A percentile compares a stretch with the other conserved stretches of the same genome.
These are phyloP conservation scores for Tinea trinotella DNA, from an alignment of 2,888 invertebrate genomes.

Conservation along the genomic window DNA sequence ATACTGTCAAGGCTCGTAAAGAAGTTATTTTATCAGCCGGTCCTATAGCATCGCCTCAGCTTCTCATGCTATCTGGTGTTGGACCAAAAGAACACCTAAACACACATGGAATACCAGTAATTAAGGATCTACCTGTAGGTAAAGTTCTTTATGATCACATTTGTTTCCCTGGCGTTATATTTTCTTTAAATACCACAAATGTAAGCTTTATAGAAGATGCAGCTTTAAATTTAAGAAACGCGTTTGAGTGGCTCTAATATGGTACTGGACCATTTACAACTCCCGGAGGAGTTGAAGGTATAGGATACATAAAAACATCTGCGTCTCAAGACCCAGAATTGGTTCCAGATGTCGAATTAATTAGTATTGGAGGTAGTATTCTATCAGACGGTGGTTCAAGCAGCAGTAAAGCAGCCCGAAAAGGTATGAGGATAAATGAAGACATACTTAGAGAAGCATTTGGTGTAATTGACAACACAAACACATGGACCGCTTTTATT, in stretches of 20 bases:
- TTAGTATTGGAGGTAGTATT: slow-evolving; percentile 75
- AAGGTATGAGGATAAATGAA: slow-evolving; percentile 70
- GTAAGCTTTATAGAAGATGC: slow-evolving; percentile 42
- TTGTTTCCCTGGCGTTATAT: slow-evolving; percentile 64
- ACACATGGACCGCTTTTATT: slow-evolving; percentile 75
- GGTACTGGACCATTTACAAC: slow-evolving; percentile 61
- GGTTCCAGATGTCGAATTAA: slow-evolving; percentile 78
- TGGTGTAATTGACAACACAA: slow-evolving; percentile 65
- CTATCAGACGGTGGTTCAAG: slow-evolving; percentile 69
- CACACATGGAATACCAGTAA: slow-evolving; percentile 68
- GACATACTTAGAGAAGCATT: slow-evolving; percentile 70
- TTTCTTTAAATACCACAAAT: slow-evolving; percentile 48
- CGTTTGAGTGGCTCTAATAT: slow-evolving; percentile 43
- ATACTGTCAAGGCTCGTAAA: slow-evolving; percentile 74
- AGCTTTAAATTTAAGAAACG: slow-evolving; percentile 27
- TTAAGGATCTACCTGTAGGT: slow-evolving; percentile 79
- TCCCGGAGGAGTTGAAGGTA: slow-evolving; percentile 78
- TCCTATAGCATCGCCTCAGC: slow-evolving; percentile 89
- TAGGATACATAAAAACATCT: slow-evolving; percentile 76
- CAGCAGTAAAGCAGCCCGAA: slow-evolving; percentile 54
- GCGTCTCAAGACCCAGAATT: slow-evolving; percentile 69
- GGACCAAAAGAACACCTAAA: slow-evolving; percentile 69
- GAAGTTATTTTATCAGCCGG: slow-evolving; percentile 91
- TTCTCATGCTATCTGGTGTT: slow-evolving; percentile 89
- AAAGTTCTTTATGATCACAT: slow-evolving; percentile 76